Evolutionary conservation across 2,888 invertebrate species (phyloP), one percentile per base, ranked within the genome.

Genomic region (Deroplatys truncata): DNA sequence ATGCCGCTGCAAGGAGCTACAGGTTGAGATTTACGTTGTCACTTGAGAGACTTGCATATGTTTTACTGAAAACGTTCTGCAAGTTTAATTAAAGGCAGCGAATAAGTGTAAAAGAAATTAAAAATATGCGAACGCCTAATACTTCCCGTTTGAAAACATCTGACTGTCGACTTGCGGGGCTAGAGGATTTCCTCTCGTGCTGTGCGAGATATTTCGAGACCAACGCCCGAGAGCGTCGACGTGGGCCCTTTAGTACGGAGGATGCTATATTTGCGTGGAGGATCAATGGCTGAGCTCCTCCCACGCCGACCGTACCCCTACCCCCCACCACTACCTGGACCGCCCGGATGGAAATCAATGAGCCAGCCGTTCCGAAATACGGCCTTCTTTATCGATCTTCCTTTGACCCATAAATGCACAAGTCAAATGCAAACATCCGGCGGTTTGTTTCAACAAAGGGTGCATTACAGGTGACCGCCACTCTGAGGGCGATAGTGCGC

Each of bases 61-160:
- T 72, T 72, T 72, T 25, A 25, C 56, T 72, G 56, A 72, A 20
- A 7, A 16, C 56, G 20, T 72, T 20, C 16, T 72, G 16, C 3
- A 72, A 7, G 7, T 72, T 72, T 72, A 72, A 72, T 72, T 72
- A 72, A 25, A 20, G 56, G 56, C 56, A 72, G 25, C 56, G 56
- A 72, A 25, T 25, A 72, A 20, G 16, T 20, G 56, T 72, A 72
- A 72, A 72, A 72, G 56, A 72, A 35, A 87, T 87, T 43, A 82
- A 87, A 87, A 43, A 43, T 43, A 87, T 56, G 20, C 82, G n/a
- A 87, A 82, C 83, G 87, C 35, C 29, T 82, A 87, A 87, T 87
- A 87, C 87, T 83, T 87, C 82, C 83, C 82, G 83, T 87, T 83
- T 82, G 87, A 87, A 87, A 87, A 87, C 87, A 87, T 87, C 87